phyloP scores from a whole-genome alignment of 1,140 invertebrate species.

The Aradophagus sp. region DNA sequence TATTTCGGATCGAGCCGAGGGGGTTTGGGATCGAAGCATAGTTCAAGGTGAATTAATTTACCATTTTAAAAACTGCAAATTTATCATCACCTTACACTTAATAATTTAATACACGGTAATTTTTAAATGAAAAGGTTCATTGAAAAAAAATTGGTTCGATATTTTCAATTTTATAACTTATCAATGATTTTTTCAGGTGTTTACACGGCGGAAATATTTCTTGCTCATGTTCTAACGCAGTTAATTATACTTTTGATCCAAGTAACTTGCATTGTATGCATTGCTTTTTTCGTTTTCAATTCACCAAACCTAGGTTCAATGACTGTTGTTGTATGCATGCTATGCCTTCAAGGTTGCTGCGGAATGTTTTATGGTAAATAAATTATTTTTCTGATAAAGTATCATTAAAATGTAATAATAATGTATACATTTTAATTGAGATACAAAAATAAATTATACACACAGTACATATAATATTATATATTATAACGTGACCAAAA shows the following conservation, averaged over 20 bases:
- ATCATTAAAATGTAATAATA: too few relatives aligned
- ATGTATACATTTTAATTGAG: too few relatives aligned
- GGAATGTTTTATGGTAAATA: slow-evolving; percentile 83
- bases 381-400: too few relatives aligned
- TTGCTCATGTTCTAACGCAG: slow-evolving; percentile 87
- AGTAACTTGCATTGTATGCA: slow-evolving; percentile 77
- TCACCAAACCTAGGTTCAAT: slow-evolving; percentile 79
- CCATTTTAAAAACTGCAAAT: too few relatives aligned
- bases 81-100: too few relatives aligned
- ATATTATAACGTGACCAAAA: too few relatives aligned
- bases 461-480: too few relatives aligned
- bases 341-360: slow-evolving; percentile 79
- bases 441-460: too few relatives aligned
- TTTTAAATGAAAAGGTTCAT: too few relatives aligned
- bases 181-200: slow-evolving; percentile 74
- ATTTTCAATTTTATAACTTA: neutral
- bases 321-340: slow-evolving; percentile 74
- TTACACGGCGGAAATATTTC: slow-evolving; percentile 79
- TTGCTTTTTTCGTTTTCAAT: slow-evolving; percentile 78
- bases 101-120: neutral
- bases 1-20: slow-evolving; percentile 87
- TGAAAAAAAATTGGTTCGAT: neutral
- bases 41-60: slow-evolving; percentile 78
- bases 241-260: slow-evolving; percentile 83
- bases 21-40: slow-evolving; percentile 84